Conservation (phyloP, 1,140 invertebrate genomes). For the Zaprionus capensis region DNA sequence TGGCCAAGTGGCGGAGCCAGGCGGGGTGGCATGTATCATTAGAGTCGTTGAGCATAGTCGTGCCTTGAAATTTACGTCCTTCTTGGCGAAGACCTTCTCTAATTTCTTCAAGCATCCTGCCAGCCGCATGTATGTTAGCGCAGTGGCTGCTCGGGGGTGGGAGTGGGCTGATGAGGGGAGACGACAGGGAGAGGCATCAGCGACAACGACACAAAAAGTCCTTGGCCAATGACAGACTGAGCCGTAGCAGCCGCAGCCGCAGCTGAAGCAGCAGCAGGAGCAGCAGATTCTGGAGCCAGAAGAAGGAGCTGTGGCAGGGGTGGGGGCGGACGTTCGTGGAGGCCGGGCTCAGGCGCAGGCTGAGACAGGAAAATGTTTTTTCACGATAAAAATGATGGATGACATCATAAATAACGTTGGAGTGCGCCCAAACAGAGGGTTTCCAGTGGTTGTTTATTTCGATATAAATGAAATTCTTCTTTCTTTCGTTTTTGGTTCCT, state of each 20-base stretch:
- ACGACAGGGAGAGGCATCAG: conserved; percentile 46
- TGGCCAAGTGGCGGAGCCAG: background rate
- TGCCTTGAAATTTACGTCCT: conserved; percentile 76
- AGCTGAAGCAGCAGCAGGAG: conserved; percentile 42
- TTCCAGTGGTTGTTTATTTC: conserved; percentile 84
- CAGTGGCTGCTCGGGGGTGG: conserved; percentile 19
- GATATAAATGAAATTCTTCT: conserved; percentile 83
- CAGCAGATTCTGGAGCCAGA: conserved; percentile 23
- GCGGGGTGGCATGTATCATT: conserved; percentile 70
- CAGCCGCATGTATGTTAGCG: conserved; percentile 55
- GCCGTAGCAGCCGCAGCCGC: conserved; percentile 12
- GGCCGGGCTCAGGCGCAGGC: conserved; percentile 62
- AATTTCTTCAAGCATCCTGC: conserved; percentile 76
- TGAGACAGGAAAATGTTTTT: conserved; percentile 84
- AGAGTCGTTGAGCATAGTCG: conserved; percentile 68
- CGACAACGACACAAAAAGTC: conserved; percentile 80
- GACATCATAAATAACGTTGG: conserved; percentile 84
- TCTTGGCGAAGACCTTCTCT: conserved; percentile 76
- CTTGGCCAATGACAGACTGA: conserved; percentile 72
- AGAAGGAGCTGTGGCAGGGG: conserved; percentile 37
- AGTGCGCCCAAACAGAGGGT: conserved; percentile 81
- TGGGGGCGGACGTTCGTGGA: conserved; percentile 41
- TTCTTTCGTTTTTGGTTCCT: conserved; percentile 53
- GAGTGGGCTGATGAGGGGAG: conserved; percentile 10
- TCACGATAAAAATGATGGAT: conserved; percentile 84